Base-by-base conservation (phyloP, 2,797 vertebrate species). In the Sorex maritimensis region DNA sequence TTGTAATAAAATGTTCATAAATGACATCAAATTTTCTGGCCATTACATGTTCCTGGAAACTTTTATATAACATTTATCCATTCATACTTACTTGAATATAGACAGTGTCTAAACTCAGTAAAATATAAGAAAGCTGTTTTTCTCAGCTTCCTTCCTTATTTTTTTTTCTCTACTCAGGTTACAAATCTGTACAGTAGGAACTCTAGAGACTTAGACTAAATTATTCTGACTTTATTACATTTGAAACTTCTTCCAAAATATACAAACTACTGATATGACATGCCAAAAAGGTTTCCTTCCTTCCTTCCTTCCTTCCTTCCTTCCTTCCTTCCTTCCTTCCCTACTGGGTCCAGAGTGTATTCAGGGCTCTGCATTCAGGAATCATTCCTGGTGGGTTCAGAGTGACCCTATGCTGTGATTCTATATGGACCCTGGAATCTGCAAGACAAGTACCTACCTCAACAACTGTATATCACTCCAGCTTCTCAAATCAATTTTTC, bases 81-180 rank as follows among this genome's bases (percentile, higher is more conserved):
- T 63, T 83, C 34, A 44, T 52, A 41, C 7, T 75, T 6, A 38
- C 0, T 13, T 85, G 15, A 73, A 61, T 0, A 67, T 30, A 65
- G 65, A 69, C 0, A 80, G 6, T 73, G 81, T 4, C 26, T 21
- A 28, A 67, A 34, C 34, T 73, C 28, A 93, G 44, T 86, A 65
- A 55, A 88, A 91, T 8, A 34, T 78, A 15, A 46, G 19, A 12
- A 44, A 44, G 0, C 79, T 87, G 2, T 65, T 10, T 26, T 28
- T 28, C 44, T 41, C 15, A 55, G 13, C 34, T 5, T 49, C 8
- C 12, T 65, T 0, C 3, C 0, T 19, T 78, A 5, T 68, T 13
- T 0, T 65, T 90, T 90, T 93, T 44, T 23, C 21, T 91, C 55
- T 88, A 11, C 13, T 83, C 21, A 83, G 24, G 5, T 81, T 23